Percentiles rank a stretch among this genome's conserved stretches.
Conservation (phyloP, 2,888 invertebrate genomes). For the Serripes groenlandicus region DNA sequence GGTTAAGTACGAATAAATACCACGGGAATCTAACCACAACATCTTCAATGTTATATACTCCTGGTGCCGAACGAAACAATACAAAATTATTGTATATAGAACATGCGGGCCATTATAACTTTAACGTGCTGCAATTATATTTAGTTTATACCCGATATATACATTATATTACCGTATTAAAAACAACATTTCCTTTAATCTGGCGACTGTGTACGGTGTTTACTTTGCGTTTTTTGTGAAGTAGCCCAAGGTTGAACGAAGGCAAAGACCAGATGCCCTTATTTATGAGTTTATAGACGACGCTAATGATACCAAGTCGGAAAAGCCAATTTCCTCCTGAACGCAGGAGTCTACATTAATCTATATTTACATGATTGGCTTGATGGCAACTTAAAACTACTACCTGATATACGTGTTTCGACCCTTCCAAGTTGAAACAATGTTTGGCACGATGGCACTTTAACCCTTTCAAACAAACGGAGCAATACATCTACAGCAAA, state of each 20-base stretch:
- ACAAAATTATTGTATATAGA: too few species aligned
- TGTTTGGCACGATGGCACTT: too few species aligned
- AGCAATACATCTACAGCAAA: too few species aligned
- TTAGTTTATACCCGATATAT: slow-evolving; percentile 14
- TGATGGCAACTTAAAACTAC: too few species aligned
- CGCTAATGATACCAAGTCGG: slow-evolving; percentile 54
- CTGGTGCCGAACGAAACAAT: too few species aligned
- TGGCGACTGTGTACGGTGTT: not conserved
- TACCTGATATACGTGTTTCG: too few species aligned
- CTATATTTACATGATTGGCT: slow-evolving; percentile 13
- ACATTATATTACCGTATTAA: slow-evolving; percentile 26
- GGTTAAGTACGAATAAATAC: too few species aligned
- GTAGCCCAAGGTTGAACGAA: slow-evolving; percentile 9
- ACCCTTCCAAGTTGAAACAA: too few species aligned
- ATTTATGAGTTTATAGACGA: slow-evolving; percentile 53
- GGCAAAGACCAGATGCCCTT: slow-evolving; percentile 56
- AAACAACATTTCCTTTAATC: slow-evolving; percentile 19
- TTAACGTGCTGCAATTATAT: not conserved
- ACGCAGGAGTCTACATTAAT: slow-evolving; percentile 19
- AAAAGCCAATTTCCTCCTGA: slow-evolving; percentile 29
- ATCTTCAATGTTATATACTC: too few species aligned
- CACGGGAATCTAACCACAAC: too few species aligned
- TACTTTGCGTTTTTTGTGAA: not conserved
- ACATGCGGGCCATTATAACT: not conserved
- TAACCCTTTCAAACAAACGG: too few species aligned